Evolutionary conservation across 2,113 vertebrate genomes (phyloP), one percentile per base, ranked within the genome.

Genomic region (Seriola rivoliana): DNA sequence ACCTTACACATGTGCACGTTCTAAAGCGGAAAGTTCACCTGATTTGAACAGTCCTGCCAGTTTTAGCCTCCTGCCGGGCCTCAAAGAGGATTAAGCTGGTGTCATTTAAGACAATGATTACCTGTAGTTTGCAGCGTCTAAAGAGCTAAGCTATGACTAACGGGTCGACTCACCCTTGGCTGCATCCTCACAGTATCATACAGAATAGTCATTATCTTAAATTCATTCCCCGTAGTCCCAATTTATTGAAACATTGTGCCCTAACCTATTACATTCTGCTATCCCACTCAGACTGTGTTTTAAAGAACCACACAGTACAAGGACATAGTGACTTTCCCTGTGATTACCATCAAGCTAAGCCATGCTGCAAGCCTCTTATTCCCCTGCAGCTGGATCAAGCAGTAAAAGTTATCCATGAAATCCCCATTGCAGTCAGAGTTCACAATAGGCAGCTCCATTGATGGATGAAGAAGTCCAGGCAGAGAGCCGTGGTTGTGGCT

Each of bases 311-410:
- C 65, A 52, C 38, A 19, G 82, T 11, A 77, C 90, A 93, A 94
- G 89, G 93, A 74, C 90, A 52, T 75, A 65, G 70, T 89, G 92
- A 91, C 92, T 93, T 95, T 94, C 84, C 60, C 73, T 88, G 87
- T 89, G 89, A 94, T 94, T 93, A 94, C 71, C 66, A 74, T 44
- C 12, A 8, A 38, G 89, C 91, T 95, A 94, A 93, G 92, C 92
- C 85, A 60, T 1, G 38, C 71, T 71, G 64, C 90, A 95, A 94
- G 93, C 94, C 89, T 95, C 92, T 94, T 93, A 94, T 83, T 92
- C 85, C 86, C 81, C 54, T 72, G 85, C 90, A 91, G 77, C 90
- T 92, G 87, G 85, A 94, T 89, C 80, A 86, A 75, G 84, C 67
- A 88, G 88, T 71, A 88, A 90, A 92, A 93, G 91, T 92, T 89